Percentiles rank a stretch among this genome's conserved stretches.
Evolutionary conservation across 2,113 vertebrate species (phyloP).

Genomic region (Echinops telfairi): DNA sequence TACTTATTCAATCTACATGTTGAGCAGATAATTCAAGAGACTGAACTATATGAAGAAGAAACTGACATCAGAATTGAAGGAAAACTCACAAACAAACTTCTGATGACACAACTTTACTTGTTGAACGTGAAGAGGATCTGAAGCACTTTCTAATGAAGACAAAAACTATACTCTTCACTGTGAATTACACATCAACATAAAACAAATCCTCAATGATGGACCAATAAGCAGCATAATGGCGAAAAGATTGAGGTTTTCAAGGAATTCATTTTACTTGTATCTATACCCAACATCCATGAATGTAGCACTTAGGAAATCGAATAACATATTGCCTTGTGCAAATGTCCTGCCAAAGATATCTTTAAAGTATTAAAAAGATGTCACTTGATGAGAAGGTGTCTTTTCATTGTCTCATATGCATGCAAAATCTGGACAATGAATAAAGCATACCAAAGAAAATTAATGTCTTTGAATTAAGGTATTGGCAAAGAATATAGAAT

Average conservation of each 20-base stretch:
- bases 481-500: neutral
- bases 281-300: neutral
- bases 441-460: neutral
- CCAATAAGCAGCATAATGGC: neutral
- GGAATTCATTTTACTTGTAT: neutral
- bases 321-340: neutral
- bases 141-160: neutral
- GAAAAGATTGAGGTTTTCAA: neutral
- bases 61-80: neutral
- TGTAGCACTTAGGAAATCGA: neutral
- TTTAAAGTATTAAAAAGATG: neutral
- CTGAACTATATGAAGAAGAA: no score
- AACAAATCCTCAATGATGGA: neutral
- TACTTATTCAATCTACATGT: no score
- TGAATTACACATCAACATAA: neutral
- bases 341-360: neutral
- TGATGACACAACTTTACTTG: neutral
- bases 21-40: no score
- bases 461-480: neutral
- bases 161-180: neutral
- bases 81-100: neutral
- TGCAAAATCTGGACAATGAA: neutral
- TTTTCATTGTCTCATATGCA: neutral
- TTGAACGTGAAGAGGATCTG: neutral
- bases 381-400: neutral